Percentiles rank a stretch among this genome's conserved stretches.
Evolutionary conservation across 1,140 invertebrate genomes (phyloP).

Genomic region (Drosophila guanche): DNA sequence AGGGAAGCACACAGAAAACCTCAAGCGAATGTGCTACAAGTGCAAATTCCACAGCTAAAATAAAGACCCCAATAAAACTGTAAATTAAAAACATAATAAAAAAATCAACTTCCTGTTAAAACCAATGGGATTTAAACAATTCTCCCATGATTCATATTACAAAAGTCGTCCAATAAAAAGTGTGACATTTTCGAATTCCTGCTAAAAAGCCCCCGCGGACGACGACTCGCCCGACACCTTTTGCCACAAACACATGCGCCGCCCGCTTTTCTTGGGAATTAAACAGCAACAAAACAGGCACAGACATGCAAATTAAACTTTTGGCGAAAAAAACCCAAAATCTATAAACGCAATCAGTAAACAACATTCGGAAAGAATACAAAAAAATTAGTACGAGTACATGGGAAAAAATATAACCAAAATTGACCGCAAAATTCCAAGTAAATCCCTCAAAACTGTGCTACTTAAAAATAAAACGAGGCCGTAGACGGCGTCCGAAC

Average conservation of each 20-base stretch:
- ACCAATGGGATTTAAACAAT: conserved; percentile 17
- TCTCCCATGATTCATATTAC: conserved; percentile 38
- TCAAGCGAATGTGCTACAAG: no score
- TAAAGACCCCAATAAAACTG: conserved; percentile 1
- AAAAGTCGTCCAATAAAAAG: conserved; percentile 15
- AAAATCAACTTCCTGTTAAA: conserved; percentile 25
- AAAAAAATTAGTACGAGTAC: background rate
- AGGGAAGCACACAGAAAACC: no score
- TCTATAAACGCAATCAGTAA: conserved; percentile 45
- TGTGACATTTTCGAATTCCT: conserved; percentile 42
- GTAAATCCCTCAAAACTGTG: conserved; percentile 73
- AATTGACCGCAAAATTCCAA: conserved; percentile 58
- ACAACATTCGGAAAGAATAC: conserved; percentile 27
- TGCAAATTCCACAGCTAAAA: no score
- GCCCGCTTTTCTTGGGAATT: conserved; percentile 25
- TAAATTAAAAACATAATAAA: conserved; percentile 1
- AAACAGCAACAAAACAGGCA: conserved; percentile 29
- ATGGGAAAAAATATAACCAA: conserved; percentile 1
- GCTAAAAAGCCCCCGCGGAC: conserved; percentile 16
- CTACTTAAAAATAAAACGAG: conserved; percentile 61
- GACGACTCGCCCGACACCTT: background rate
- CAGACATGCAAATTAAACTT: conserved; percentile 46
- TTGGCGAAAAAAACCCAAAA: conserved; percentile 36
- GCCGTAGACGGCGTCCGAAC: conserved; percentile 1
- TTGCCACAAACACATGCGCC: conserved; percentile 13